These are phyloP conservation scores for Grapholita molesta DNA, from an alignment of 1,140 invertebrate species.

Conservation along the genomic window DNA sequence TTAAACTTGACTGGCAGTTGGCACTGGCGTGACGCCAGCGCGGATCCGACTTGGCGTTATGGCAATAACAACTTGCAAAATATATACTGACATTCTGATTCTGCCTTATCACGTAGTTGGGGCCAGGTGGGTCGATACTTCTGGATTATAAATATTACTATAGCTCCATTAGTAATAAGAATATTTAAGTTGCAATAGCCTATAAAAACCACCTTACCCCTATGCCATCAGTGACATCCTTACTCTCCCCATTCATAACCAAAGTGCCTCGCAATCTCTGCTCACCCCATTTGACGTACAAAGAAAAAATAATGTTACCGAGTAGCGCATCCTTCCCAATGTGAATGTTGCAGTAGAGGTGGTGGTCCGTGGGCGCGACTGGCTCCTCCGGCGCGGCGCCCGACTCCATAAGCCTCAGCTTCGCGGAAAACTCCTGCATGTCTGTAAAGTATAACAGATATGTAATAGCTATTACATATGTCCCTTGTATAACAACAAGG, in stretches of 20 bases:
- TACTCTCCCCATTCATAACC: too few relatives aligned
- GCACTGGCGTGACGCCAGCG: conserved; percentile 50
- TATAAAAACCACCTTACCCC: too few relatives aligned
- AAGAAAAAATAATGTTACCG: conserved; percentile 36
- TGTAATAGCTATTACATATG: too few relatives aligned
- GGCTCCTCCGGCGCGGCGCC: conserved; percentile 53
- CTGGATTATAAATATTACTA: too few relatives aligned
- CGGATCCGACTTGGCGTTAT: conserved; percentile 38
- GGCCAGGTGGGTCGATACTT: too few relatives aligned
- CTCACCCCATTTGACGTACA: background rate
- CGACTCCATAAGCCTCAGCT: conserved; percentile 68
- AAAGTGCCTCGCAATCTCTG: too few relatives aligned
- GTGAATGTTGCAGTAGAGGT: conserved; percentile 71
- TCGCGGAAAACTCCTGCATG: conserved; percentile 68
- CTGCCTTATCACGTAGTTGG: too few relatives aligned
- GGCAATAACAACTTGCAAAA: conserved; percentile 52
- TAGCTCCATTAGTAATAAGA: too few relatives aligned
- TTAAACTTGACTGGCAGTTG: conserved; percentile 50
- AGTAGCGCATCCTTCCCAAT: conserved; percentile 60
- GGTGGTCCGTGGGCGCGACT: conserved; percentile 45
- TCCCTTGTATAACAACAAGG: too few relatives aligned
- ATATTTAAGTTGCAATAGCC: too few relatives aligned
- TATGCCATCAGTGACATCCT: too few relatives aligned
- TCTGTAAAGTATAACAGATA: conserved; percentile 37
- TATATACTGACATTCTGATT: conserved; percentile 64